Evolutionary conservation across 2,888 invertebrate genomes (phyloP), one percentile per base, ranked within the genome.

Genomic region (Chromoteleia sp.): DNA sequence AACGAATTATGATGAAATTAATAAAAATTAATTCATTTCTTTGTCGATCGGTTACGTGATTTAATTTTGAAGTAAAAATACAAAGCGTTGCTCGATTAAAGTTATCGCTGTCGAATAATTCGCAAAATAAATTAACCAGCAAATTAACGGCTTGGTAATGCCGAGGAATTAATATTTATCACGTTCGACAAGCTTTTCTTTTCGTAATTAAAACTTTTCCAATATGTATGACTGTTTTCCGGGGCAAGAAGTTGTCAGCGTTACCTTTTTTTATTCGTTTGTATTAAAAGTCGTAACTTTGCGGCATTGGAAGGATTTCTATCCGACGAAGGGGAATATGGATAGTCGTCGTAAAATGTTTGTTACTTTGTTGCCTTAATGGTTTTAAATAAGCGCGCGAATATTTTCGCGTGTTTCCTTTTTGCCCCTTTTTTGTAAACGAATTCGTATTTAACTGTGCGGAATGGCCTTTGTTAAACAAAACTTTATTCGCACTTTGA

Each of bases 401-500:
- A 36, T 36, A 36, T 36, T n/a, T 36, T 36, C 8, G 1, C 7
- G 2, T 36, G n/a, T n/a, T n/a, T n/a, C 36, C 2, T 36, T 8
- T 8, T 36, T 2, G 1, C 10, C 3, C 19, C 10, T 45, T 45
- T 19, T 19, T 2, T 19, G 17, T 19, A 45, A 10, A 19, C 14
- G 10, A 36, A n/a, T 56, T 19, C 36, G 15, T 17, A 36, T 54
- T 33, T 39, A 17, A 63, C 21, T n/a, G n/a, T 21, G 25, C 8
- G 36, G 12, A 67, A 52, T 33, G 21, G 67, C 12, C 25, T 63
- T 77, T 65, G 58, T 52, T 48, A 21, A 78, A 77, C 41, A 17
- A 52, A 65, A 73, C 65, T 78, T 78, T 65, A 58, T 73, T 65
- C 21, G 7, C 71, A 52, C 65, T 71, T 58, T 78, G 71, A 78